Evolutionary conservation across 1,140 invertebrate genomes (phyloP).

Genomic region (Lutraria rhynchaena): DNA sequence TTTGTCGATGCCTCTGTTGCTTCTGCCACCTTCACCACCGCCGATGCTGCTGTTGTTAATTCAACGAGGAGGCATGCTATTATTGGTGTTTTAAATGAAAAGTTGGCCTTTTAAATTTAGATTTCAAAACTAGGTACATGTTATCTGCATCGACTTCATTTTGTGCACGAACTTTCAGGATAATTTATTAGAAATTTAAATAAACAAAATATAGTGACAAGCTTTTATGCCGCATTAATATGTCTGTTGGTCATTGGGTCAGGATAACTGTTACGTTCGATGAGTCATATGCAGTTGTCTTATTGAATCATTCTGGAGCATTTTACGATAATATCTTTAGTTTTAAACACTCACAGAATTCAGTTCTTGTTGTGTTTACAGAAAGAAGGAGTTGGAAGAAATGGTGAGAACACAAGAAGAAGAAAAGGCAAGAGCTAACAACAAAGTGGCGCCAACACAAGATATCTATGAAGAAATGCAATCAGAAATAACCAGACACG

Average conservation of each 20-base stretch:
- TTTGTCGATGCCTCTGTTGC: no score
- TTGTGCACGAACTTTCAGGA: no score
- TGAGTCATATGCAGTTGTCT: neutral
- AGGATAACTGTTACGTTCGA: neutral
- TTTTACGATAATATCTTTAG: neutral
- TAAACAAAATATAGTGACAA: no score
- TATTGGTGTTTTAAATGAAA: no score
- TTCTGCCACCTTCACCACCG: no score
- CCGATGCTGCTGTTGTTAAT: no score
- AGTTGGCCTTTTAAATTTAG: no score
- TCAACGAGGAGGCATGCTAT: no score
- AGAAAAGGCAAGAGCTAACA: slow-evolving; percentile 39
- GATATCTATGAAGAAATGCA: slow-evolving; percentile 46
- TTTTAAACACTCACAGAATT: neutral
- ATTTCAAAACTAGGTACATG: no score
- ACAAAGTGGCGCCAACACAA: slow-evolving; percentile 39
- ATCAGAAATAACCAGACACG: slow-evolving; percentile 17
- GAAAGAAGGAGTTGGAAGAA: slow-evolving; percentile 40
- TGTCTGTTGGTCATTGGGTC: neutral
- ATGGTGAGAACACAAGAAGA: slow-evolving; percentile 38
- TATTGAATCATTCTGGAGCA: neutral
- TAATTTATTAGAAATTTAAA: no score
- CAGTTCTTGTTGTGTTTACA: slow-evolving; percentile 1
- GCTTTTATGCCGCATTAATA: no score
- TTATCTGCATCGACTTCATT: no score